phyloP scores from a whole-genome alignment of 1,140 invertebrate genomes.

The Lamellibrachia luymesi region DNA sequence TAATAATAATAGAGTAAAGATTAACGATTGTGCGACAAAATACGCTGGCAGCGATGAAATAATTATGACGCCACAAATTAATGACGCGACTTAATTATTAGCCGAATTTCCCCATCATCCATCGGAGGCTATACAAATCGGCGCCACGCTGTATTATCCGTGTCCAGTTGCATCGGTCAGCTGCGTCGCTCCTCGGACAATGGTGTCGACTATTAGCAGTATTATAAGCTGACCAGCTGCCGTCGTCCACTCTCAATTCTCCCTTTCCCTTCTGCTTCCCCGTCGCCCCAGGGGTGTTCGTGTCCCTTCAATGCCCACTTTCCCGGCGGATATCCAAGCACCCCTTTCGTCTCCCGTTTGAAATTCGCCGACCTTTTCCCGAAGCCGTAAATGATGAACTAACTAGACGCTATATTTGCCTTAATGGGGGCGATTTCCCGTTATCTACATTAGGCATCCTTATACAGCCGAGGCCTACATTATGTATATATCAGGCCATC shows the following conservation, averaged over 20 bases:
- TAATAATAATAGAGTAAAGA: neutral
- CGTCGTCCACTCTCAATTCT: neutral
- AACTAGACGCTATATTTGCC: neutral
- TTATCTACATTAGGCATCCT: neutral
- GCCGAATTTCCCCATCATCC: neutral
- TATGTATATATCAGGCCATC: neutral
- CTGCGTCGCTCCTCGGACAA: neutral
- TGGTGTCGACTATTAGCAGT: neutral
- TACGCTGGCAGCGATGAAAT: neutral
- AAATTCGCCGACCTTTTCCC: conserved; percentile 3
- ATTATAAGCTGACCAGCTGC: neutral
- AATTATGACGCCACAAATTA: neutral
- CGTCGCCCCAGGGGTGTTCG: neutral
- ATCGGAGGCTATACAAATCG: neutral
- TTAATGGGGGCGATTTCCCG: neutral
- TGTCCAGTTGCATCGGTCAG: neutral
- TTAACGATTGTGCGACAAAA: neutral
- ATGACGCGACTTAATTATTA: neutral
- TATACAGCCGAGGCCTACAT: neutral
- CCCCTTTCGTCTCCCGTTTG: conserved; percentile 2
- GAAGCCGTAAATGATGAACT: neutral
- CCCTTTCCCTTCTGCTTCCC: neutral
- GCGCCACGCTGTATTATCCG: neutral
- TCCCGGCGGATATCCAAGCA: neutral
- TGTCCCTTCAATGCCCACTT: neutral